These are phyloP conservation scores for Ormyrus pomaceus DNA, from an alignment of 2,888 invertebrate species.

Conservation along the genomic window DNA sequence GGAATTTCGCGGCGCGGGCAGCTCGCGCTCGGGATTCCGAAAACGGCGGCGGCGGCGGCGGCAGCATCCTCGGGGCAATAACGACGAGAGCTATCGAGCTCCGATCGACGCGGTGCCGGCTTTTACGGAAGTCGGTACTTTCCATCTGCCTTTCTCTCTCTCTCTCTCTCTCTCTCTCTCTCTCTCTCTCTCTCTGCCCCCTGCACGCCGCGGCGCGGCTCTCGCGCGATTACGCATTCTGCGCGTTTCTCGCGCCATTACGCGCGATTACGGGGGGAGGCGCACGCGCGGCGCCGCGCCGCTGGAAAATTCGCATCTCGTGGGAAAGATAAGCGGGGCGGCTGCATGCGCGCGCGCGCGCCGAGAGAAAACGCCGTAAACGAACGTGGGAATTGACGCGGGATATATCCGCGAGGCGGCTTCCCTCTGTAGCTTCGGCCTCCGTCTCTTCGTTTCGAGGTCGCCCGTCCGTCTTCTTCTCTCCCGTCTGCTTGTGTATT, in stretches of 20 bases:
- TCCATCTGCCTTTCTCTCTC: conserved; percentile 4
- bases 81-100: no score
- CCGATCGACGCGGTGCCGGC: no score
- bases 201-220: no score
- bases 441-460: neutral
- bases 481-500: neutral
- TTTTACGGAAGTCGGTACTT: conserved; percentile 1
- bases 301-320: conserved; percentile 51
- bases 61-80: no score
- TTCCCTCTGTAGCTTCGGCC: neutral
- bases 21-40: no score
- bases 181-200: neutral
- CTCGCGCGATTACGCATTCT: conserved; percentile 47
- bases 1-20: no score
- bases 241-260: conserved; percentile 48
- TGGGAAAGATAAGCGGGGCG: conserved; percentile 34
- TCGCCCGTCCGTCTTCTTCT: neutral
- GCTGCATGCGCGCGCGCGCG: neutral
- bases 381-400: conserved; percentile 53
- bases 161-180: neutral
- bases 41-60: no score
- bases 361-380: neutral
- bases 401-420: conserved; percentile 10
- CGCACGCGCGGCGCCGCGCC: conserved; percentile 5
- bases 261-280: conserved; percentile 40